Conservation (phyloP, 2,113 vertebrate genomes). For the Aegithalos caudatus region DNA sequence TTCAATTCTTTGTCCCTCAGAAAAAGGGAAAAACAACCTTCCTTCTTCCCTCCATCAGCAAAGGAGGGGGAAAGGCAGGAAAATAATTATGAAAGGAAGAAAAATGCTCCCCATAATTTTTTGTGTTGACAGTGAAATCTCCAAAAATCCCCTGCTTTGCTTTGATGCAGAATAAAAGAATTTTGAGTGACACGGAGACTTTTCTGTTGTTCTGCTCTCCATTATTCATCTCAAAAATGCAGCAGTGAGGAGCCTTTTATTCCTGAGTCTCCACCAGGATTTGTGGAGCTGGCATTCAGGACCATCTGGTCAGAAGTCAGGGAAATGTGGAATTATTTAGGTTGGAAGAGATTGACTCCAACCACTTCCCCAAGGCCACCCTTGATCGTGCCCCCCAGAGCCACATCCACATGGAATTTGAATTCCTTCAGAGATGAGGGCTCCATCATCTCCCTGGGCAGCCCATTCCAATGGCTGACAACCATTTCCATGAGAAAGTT, state of each 20-base stretch:
- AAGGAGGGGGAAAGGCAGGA: background rate
- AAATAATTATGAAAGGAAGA: background rate
- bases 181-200: background rate
- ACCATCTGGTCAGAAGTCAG: background rate
- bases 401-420: background rate
- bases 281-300: background rate
- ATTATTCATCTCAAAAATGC: background rate
- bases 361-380: background rate
- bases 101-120: background rate
- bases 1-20: background rate
- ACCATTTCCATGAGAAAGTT: background rate
- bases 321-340: background rate
- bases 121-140: background rate
- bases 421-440: background rate
- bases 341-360: background rate
- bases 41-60: background rate
- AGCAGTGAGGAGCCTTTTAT: background rate
- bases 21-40: background rate
- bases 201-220: background rate
- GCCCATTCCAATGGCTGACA: background rate
- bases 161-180: constrained; percentile 16
- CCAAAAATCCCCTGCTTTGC: background rate
- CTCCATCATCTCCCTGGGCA: background rate
- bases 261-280: background rate
- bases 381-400: background rate